Evolutionary conservation across 2,888 invertebrate species (phyloP), one percentile per base, ranked within the genome.

Genomic region (Latrodectus hesperus): DNA sequence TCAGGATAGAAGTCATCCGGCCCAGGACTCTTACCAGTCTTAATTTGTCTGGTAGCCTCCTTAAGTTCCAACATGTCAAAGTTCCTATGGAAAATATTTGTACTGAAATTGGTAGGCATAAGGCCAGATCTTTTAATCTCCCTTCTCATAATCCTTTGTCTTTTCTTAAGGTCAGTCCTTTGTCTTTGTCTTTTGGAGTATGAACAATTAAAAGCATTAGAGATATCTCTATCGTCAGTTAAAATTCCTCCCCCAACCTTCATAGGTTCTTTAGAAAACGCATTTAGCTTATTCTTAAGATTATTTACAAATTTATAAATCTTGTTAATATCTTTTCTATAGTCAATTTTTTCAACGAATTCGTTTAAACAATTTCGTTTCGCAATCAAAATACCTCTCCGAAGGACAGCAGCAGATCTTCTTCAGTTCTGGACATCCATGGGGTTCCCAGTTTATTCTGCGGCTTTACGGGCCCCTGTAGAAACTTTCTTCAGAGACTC

Each of bases 311-410:
- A 22, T 22, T 22, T 22, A 22, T 22, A 22, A 22, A 22, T 22
- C 22, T 22, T 22, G 22, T 22, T 22, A 22, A 1, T 22, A 22
- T 22, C 1, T 22, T 68, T 78, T 53, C 1, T 78, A 10, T 70
- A 70, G 10, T 67, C 68, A 52, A 78, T 78, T 52, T 78, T 68
- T 17, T 52, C 1, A 17, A 78, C 52, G 26, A 78, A 78, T n/a
- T 78, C 22, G 22, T 22, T 22, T 26, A 52, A 78, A 16, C 52
- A 68, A 52, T 74, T 74, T 10, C 74, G 74, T 22, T 74, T 74
- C 55, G 1, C 74, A 55, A 14, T 17, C 8, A 78, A 8, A 51
- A 67, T 68, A 22, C 52, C 67, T 68, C 53, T 78, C 16, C 53
- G 53, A 1, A 78, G 26, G n/a, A 68, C 26, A 67, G 68, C 68